A percentile compares a stretch with the other conserved stretches of the same genome.
phyloP scores from a whole-genome alignment of 2,888 invertebrate genomes.

The Ormia ochracea region DNA sequence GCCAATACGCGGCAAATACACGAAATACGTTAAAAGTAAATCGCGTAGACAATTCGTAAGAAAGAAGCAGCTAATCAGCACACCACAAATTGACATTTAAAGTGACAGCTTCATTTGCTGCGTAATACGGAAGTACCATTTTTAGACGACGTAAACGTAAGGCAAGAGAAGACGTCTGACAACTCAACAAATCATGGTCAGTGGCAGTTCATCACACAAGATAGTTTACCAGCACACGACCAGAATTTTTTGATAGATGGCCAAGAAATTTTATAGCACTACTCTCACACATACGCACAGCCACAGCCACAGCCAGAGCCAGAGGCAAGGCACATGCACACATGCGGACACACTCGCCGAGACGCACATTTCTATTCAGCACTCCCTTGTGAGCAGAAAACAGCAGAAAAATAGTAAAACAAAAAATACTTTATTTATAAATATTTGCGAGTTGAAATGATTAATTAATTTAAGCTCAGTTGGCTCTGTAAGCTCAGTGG shows the following conservation, averaged over 20 bases:
- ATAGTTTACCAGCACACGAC: slow-evolving; percentile 20
- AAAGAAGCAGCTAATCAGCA: slow-evolving; percentile 1
- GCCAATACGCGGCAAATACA: neutral
- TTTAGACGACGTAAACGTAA: slow-evolving; percentile 36
- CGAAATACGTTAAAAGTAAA: neutral
- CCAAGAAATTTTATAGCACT: slow-evolving; percentile 30
- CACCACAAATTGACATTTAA: slow-evolving; percentile 69
- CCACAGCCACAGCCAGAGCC: neutral
- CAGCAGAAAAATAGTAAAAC: neutral
- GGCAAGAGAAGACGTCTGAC: slow-evolving; percentile 7
- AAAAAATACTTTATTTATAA: neutral
- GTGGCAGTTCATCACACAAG: slow-evolving; percentile 42
- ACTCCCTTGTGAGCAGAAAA: no score
- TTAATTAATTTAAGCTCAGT: slow-evolving; percentile 22
- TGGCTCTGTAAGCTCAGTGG: neutral
- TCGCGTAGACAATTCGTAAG: neutral
- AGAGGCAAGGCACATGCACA: no score
- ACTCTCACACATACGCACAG: neutral
- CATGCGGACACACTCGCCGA: no score
- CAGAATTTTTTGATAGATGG: slow-evolving; percentile 21
- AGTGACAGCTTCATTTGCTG: slow-evolving; percentile 70
- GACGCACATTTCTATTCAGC: no score
- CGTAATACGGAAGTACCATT: slow-evolving; percentile 65
- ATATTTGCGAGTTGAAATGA: slow-evolving; percentile 14
- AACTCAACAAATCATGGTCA: slow-evolving; percentile 48